Percentiles rank a stretch among this genome's conserved stretches.
Conservation (phyloP, 2,888 invertebrate genomes). For the Drosophila mimica region DNA sequence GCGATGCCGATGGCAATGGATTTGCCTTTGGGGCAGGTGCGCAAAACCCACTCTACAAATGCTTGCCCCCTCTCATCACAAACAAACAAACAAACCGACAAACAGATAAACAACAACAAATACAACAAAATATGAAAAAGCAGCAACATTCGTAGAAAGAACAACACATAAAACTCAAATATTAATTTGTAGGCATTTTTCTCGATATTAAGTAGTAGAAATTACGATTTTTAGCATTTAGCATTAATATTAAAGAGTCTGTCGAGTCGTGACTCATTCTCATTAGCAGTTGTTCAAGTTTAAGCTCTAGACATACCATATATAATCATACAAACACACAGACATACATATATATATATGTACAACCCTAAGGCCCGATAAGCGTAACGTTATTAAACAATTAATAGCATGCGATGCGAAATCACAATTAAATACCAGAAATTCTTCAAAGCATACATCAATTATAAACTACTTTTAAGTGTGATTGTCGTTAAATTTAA, state of each 20-base stretch:
- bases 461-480: constrained; percentile 63
- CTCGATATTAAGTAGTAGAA: constrained; percentile 76
- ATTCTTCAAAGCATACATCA: constrained; percentile 26
- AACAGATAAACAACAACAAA: constrained; percentile 24
- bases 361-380: constrained; percentile 59
- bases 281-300: constrained; percentile 80
- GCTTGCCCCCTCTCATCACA: constrained; percentile 58
- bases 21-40: constrained; percentile 70
- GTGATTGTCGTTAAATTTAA: constrained; percentile 73
- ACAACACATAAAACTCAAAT: constrained; percentile 56
- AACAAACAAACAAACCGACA: constrained; percentile 14
- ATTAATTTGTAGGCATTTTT: constrained; percentile 73
- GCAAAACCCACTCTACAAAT: constrained; percentile 71
- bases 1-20: constrained; percentile 38
- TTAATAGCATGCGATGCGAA: constrained; percentile 43
- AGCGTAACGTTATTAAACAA: constrained; percentile 54
- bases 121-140: constrained; percentile 20
- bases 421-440: constrained; percentile 33
- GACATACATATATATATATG: constrained; percentile 23
- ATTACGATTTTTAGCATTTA: constrained; percentile 80
- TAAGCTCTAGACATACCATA: constrained; percentile 75
- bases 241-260: constrained; percentile 78
- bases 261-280: constrained; percentile 78
- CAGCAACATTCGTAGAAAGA: constrained; percentile 53
- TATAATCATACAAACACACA: constrained; percentile 33